Percentiles rank a stretch among this genome's conserved stretches.
Conservation (phyloP, 2,797 vertebrate species). For the Peromyscus aztecus region DNA sequence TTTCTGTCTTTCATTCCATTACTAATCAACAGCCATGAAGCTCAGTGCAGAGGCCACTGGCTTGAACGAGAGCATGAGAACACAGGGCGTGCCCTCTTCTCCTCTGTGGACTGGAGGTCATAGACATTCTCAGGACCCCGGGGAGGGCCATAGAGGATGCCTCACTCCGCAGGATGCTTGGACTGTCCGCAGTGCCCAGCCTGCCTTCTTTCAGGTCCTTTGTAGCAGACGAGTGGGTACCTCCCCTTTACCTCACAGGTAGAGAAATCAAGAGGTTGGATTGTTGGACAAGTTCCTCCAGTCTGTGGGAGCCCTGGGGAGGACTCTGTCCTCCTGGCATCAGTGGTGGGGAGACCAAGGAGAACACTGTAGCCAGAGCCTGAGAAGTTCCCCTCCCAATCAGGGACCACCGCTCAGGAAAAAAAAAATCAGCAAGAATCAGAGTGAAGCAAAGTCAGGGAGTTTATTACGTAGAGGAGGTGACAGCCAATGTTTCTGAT, state of each 20-base stretch:
- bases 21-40: neutral
- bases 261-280: neutral
- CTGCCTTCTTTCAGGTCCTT: neutral
- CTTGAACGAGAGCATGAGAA: too few relatives aligned
- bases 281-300: rapidly evolving
- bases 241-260: rapidly evolving
- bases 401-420: neutral
- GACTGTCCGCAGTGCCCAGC: rapidly evolving
- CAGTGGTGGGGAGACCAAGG: neutral
- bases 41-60: neutral
- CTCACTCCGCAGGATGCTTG: rapidly evolving
- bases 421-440: neutral
- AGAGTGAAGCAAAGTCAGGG: neutral
- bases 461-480: neutral
- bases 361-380: too few relatives aligned
- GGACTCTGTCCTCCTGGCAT: neutral
- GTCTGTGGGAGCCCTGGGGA: neutral
- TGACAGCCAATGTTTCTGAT: neutral
- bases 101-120: neutral
- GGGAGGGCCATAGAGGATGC: neutral
- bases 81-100: neutral
- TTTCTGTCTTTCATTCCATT: neutral
- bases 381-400: neutral
- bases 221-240: neutral
- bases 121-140: too few relatives aligned